phyloP scores from a whole-genome alignment of 2,113 vertebrate species.

The Tiliqua scincoides region DNA sequence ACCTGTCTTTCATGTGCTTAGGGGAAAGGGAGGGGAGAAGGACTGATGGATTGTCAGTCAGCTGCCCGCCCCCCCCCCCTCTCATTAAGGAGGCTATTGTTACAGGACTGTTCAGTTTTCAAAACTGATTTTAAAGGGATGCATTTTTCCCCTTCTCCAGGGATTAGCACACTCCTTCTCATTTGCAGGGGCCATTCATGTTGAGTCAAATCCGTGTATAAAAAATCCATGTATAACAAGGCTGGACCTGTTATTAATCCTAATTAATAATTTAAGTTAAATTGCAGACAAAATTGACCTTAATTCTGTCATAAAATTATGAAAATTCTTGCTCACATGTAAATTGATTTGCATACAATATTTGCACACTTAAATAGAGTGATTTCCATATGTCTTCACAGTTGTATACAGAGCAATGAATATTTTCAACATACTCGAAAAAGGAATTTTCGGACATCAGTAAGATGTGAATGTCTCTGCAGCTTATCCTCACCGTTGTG shows the following conservation, averaged over 20 bases:
- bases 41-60: too few species aligned
- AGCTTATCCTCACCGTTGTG: conserved; percentile 36
- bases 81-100: too few species aligned
- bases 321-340: not conserved
- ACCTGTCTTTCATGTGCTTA: too few species aligned
- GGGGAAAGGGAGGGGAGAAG: too few species aligned
- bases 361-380: not conserved
- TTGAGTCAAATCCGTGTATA: too few species aligned
- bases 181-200: too few species aligned
- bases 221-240: too few species aligned
- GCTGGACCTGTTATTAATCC: not conserved
- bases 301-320: not conserved
- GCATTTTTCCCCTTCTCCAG: too few species aligned
- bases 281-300: not conserved
- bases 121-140: too few species aligned
- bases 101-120: too few species aligned
- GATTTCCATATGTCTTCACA: conserved; percentile 1
- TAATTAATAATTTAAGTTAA: not conserved
- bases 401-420: conserved; percentile 33
- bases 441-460: conserved; percentile 9
- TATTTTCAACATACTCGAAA: conserved; percentile 26
- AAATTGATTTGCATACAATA: not conserved
- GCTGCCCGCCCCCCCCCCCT: too few species aligned
- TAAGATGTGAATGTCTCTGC: conserved; percentile 27
- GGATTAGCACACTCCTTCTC: too few species aligned